Evolutionary conservation across 2,113 vertebrate species (phyloP).

Genomic region (Callospermophilus lateralis): DNA sequence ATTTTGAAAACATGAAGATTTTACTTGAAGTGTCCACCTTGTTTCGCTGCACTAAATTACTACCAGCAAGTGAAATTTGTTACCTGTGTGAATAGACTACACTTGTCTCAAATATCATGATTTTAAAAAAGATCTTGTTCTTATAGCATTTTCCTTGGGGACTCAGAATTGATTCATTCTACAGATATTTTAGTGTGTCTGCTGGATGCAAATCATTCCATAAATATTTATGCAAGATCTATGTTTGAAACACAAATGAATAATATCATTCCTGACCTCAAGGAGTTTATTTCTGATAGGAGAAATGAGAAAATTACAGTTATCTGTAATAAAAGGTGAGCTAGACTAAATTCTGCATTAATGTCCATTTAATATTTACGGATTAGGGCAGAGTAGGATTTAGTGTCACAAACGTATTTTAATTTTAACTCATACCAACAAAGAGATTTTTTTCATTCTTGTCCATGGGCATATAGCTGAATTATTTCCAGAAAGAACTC

Average conservation of each 20-base stretch:
- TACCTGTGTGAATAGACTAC: slow-evolving; percentile 61
- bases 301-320: slow-evolving; percentile 70
- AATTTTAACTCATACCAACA: slow-evolving; percentile 68
- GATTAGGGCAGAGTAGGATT: slow-evolving; percentile 53
- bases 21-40: slow-evolving; percentile 49
- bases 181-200: slow-evolving; percentile 65
- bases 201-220: slow-evolving; percentile 68
- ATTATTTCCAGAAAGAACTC: slow-evolving; percentile 69
- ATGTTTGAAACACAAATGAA: slow-evolving; percentile 73
- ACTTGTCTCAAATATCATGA: slow-evolving; percentile 73
- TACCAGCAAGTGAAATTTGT: slow-evolving; percentile 54
- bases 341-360: slow-evolving; percentile 55
- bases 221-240: slow-evolving; percentile 80
- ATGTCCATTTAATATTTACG: slow-evolving; percentile 74
- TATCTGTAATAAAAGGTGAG: slow-evolving; percentile 65
- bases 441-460: slow-evolving; percentile 26
- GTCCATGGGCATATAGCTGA: slow-evolving; percentile 27
- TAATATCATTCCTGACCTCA: slow-evolving; percentile 72
- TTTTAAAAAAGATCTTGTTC: slow-evolving; percentile 65
- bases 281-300: slow-evolving; percentile 73
- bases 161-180: slow-evolving; percentile 70
- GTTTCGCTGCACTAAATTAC: slow-evolving; percentile 64
- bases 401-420: slow-evolving; percentile 71
- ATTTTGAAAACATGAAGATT: slow-evolving; percentile 49
- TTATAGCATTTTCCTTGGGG: slow-evolving; percentile 34